Evolutionary conservation across 2,888 invertebrate genomes (phyloP).

Genomic region (Cotesia congregata): DNA sequence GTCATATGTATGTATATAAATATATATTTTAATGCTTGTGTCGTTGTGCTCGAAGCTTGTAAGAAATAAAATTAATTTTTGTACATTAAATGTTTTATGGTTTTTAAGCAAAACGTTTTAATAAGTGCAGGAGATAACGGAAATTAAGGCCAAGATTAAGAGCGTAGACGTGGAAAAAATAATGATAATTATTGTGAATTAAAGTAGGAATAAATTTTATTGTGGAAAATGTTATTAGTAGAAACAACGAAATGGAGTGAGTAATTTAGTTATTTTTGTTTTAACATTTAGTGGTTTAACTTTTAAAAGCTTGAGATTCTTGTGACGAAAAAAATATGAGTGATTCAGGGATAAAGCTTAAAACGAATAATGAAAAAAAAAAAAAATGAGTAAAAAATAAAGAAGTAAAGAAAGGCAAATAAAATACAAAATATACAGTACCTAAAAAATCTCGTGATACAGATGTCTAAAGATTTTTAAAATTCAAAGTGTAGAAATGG

Average conservation of each 20-base stretch:
- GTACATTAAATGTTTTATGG: not conserved
- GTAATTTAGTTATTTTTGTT: conserved; percentile 22
- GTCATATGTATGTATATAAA: conserved; percentile 25
- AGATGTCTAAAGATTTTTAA: conserved; percentile 45
- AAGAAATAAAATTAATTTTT: not conserved
- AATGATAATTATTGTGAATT: conserved; percentile 3
- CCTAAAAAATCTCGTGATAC: conserved; percentile 51
- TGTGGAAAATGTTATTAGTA: not conserved
- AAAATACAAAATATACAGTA: conserved; percentile 39
- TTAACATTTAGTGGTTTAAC: not conserved
- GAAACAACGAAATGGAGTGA: conserved; percentile 8
- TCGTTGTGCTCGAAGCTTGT: conserved; percentile 39
- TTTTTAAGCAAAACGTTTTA: not conserved
- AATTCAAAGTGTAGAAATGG: conserved; percentile 37
- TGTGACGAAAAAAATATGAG: conserved; percentile 13
- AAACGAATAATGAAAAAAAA: conserved; percentile 1
- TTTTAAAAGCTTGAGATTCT: conserved; percentile 15
- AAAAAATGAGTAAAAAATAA: not conserved
- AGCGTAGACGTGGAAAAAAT: conserved; percentile 25
- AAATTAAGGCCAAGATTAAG: conserved; percentile 25
- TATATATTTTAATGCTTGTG: conserved; percentile 47
- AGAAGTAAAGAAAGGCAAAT: conserved; percentile 5
- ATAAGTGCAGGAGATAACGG: conserved; percentile 23
- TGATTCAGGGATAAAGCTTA: conserved; percentile 6
- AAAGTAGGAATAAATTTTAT: not conserved